phyloP scores from a whole-genome alignment of 2,113 vertebrate genomes.

The Corvus moneduloides region DNA sequence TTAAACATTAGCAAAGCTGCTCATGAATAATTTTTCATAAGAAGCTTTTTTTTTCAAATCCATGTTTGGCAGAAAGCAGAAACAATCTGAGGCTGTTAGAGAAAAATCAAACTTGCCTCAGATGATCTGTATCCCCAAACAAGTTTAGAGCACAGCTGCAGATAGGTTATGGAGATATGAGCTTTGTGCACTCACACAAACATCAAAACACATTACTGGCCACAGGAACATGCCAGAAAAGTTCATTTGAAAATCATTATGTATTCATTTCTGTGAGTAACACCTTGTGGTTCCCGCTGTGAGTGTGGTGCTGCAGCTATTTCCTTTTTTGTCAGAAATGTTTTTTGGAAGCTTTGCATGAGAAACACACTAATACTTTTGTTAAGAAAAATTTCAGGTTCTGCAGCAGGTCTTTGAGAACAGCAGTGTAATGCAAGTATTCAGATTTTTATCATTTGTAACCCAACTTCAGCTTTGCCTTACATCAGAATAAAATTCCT shows the following conservation, averaged over 20 bases:
- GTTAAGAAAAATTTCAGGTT: neutral
- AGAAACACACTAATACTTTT: neutral
- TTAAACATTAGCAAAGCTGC: neutral
- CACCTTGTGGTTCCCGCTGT: constrained; percentile 17
- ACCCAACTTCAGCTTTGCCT: neutral
- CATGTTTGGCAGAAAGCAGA: neutral
- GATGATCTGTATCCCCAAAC: neutral
- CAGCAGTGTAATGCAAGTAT: neutral
- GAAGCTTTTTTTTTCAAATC: neutral
- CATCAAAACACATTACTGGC: neutral
- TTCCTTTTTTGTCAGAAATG: constrained; percentile 23
- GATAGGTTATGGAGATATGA: neutral
- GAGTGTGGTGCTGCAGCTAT: neutral
- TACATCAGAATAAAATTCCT: constrained; percentile 12
- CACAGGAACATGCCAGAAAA: neutral
- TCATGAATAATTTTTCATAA: neutral
- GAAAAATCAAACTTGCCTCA: constrained; percentile 4
- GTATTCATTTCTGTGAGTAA: constrained; percentile 30
- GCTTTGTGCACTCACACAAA: neutral
- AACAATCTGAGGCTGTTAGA: neutral
- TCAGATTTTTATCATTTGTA: constrained; percentile 25
- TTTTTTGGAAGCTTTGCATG: neutral
- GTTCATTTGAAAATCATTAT: constrained; percentile 39
- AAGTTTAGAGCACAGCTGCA: neutral
- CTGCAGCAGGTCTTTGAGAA: neutral